Evolutionary conservation across 2,797 vertebrate genomes (phyloP), one percentile per base, ranked within the genome.

Genomic region (Sebastes trivittatus): DNA sequence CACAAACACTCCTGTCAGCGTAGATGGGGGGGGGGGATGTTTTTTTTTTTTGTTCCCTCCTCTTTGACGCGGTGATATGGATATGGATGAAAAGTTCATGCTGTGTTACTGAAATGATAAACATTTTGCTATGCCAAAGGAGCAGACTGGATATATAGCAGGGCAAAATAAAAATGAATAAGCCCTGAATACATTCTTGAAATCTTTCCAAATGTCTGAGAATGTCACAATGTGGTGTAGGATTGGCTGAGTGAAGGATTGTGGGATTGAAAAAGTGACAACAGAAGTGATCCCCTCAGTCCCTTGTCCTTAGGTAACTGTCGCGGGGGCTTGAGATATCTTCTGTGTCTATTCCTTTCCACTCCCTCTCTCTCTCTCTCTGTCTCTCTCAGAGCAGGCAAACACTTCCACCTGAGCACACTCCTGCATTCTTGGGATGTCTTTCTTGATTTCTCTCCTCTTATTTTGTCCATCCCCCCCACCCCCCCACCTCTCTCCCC

Each of bases 361-460:
- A n/a, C 46, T 20, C 18, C 1, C 42, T 7, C 14, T 46, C 42
- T 7, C 34, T 55, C 60, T 59, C 70, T 82, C 79, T 46, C 3
- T 46, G 1, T 18, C 34, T 55, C 60, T 59, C 70, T 81, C 79
- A 25, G 59, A 29, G 59, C 68, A 71, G 81, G 84, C 72, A 56
- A 58, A 42, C 77, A 61, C 71, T 68, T 42, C 72, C 88, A 90
- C 83, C 85, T 85, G 88, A 84, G 80, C 80, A 58, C 81, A 42
- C 79, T 70, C 80, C 38, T 54, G 59, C 82, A 83, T 87, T 83
- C 82, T 62, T 11, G 25, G 36, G 62, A 87, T 84, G 90, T 91
- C 90, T 88, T 56, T 83, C 76, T 88, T 81, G 80, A 91, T 93
- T 90, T 90, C 70, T 92, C 90, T 86, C 71, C 56, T 74, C 74